Percentiles rank a stretch among this genome's conserved stretches.
Evolutionary conservation across 2,113 vertebrate genomes (phyloP).

Genomic region (Cisticola juncidis): DNA sequence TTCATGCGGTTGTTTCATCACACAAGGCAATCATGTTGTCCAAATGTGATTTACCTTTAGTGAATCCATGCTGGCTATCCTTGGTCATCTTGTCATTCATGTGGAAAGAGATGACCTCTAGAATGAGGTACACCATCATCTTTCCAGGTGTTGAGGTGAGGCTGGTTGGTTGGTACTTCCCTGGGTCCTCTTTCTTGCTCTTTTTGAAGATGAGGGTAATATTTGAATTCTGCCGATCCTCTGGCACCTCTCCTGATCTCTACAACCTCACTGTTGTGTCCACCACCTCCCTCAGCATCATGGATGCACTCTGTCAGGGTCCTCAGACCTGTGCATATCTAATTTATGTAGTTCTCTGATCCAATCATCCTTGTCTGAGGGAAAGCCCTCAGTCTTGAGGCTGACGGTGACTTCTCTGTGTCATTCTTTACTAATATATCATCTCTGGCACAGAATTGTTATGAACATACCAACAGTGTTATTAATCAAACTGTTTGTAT

Average conservation of each 20-base stretch:
- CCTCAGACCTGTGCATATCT: too few species aligned
- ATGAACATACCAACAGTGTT: neutral
- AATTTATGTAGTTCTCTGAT: neutral
- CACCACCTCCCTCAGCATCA: neutral
- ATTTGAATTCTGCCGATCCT: neutral
- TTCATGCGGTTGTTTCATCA: neutral
- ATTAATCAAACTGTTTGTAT: neutral
- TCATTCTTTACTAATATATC: neutral
- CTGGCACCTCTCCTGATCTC: neutral
- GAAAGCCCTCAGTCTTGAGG: neutral
- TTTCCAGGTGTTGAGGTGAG: neutral
- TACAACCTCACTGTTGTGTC: neutral
- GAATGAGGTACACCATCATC: neutral
- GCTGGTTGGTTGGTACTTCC: neutral
- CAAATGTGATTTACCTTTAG: neutral
- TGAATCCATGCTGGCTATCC: neutral
- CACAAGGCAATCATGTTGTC: neutral
- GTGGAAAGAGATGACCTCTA: neutral
- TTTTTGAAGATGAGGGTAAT: neutral
- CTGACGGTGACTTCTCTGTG: neutral
- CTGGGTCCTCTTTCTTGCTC: neutral
- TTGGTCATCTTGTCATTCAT: neutral
- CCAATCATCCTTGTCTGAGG: fast-evolving
- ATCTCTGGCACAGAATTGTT: neutral
- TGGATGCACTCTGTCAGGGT: neutral